Conservation (phyloP, 1,140 invertebrate genomes). For the Platyscapa corneri region DNA sequence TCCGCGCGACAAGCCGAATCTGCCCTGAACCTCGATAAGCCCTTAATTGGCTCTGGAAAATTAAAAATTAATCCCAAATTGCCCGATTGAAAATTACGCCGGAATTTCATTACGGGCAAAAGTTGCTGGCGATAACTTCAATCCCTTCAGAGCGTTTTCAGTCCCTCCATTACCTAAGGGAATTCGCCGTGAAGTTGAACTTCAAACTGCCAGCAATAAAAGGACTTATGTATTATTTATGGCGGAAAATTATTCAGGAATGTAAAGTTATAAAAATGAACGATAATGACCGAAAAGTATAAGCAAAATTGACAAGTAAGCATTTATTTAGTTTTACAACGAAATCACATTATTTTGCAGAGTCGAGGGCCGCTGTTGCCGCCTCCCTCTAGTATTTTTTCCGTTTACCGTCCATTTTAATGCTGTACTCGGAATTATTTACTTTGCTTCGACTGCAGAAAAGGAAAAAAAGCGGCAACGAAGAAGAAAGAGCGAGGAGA, state of each 20-base stretch:
- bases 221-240: conserved; percentile 46
- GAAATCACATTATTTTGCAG: conserved; percentile 27
- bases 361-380: background rate
- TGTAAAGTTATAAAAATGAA: conserved; percentile 44
- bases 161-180: conserved; percentile 18
- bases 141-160: conserved; percentile 32
- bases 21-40: background rate
- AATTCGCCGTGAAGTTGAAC: conserved; percentile 39
- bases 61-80: conserved; percentile 15
- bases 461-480: too few relatives aligned
- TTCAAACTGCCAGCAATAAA: conserved; percentile 45
- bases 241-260: conserved; percentile 38
- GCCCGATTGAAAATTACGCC: conserved; percentile 23
- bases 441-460: background rate
- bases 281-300: conserved; percentile 16
- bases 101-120: conserved; percentile 21
- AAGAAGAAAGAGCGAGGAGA: too few relatives aligned
- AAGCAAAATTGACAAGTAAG: conserved; percentile 31
- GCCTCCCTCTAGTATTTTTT: conserved; percentile 11
- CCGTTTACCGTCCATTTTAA: conserved; percentile 14
- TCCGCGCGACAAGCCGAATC: too few relatives aligned
- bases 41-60: conserved; percentile 19
- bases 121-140: conserved; percentile 27
- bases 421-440: conserved; percentile 3
- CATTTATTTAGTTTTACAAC: conserved; percentile 25